Evolutionary conservation across 2,113 vertebrate genomes (phyloP).

Genomic region (Calcarius ornatus): DNA sequence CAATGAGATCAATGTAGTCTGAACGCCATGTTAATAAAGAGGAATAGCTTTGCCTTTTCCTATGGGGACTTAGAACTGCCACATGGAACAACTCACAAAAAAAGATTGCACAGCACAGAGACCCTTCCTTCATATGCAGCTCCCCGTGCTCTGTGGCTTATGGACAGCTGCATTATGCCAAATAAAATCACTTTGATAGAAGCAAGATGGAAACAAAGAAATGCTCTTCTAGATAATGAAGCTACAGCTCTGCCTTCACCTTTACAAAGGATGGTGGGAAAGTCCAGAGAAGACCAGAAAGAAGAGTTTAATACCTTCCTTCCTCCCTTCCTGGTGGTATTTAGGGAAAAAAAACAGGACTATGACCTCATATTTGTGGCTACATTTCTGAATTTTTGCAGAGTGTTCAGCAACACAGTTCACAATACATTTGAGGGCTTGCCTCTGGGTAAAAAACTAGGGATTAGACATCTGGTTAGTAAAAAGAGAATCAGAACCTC

Average conservation of each 20-base stretch:
- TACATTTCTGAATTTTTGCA: background rate
- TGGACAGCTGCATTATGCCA: background rate
- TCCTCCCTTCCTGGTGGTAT: background rate
- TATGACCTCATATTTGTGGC: background rate
- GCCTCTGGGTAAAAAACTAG: background rate
- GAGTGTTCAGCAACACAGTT: background rate
- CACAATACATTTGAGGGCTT: background rate
- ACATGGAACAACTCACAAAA: background rate
- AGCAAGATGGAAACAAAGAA: background rate
- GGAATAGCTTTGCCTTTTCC: background rate
- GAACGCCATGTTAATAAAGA: conserved; percentile 8
- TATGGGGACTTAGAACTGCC: background rate
- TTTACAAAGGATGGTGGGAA: background rate
- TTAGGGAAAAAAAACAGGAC: background rate
- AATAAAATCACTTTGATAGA: background rate
- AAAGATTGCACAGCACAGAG: background rate
- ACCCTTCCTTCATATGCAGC: background rate
- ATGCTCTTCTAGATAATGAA: background rate
- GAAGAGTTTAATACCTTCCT: background rate
- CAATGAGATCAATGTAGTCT: background rate
- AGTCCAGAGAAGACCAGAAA: background rate
- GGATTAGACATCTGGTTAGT: background rate
- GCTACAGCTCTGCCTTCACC: background rate
- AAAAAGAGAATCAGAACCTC: background rate
- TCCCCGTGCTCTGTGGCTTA: background rate